phyloP scores from a whole-genome alignment of 2,797 vertebrate genomes.

The Sebastes paucispinis region DNA sequence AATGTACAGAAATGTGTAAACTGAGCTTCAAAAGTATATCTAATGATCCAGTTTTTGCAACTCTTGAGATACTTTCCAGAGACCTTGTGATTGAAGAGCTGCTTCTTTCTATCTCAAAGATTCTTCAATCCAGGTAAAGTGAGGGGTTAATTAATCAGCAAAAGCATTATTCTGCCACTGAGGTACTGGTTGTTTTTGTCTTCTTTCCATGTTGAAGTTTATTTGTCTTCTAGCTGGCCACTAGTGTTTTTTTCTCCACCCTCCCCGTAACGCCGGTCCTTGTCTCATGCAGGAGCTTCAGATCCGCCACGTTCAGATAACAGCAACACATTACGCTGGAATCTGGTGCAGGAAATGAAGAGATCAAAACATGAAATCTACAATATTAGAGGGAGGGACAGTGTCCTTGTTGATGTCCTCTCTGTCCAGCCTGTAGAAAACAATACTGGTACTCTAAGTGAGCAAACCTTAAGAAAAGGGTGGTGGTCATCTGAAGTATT shows the following conservation, averaged over 20 bases:
- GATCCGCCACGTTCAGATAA: constrained; percentile 30
- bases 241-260: not conserved
- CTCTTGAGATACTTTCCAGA: not conserved
- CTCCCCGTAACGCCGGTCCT: not conserved
- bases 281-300: not conserved
- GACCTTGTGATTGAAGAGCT: not conserved
- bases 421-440: not conserved
- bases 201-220: not conserved
- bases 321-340: not conserved
- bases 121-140: not conserved
- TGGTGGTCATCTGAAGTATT: not conserved
- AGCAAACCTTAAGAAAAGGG: not conserved
- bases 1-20: not conserved
- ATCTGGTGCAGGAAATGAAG: constrained; percentile 50
- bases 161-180: not conserved
- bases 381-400: not conserved
- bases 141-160: not conserved
- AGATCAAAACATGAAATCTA: not conserved
- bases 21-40: not conserved
- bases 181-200: not conserved
- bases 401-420: not conserved
- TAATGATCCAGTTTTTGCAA: not conserved
- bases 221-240: not conserved
- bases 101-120: not conserved
- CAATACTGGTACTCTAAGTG: not conserved